Evolutionary conservation across 2,888 invertebrate species (phyloP), one percentile per base, ranked within the genome.

Genomic region (Tridacna gigas): DNA sequence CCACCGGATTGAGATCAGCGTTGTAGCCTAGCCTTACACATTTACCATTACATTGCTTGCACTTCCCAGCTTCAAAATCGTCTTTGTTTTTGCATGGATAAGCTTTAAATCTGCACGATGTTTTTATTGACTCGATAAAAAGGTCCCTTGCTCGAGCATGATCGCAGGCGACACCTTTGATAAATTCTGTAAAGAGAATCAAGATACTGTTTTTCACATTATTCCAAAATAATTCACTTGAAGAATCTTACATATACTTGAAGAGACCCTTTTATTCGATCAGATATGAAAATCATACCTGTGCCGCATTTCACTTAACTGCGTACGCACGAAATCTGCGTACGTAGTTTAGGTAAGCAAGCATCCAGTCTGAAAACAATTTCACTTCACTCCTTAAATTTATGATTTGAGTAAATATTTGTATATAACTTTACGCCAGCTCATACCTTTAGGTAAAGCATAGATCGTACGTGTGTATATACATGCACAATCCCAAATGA

Each of bases 41-140:
- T 12, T 74, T 82, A 0, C 75, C 74, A 13, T 79, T 81, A 75
- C 89, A 89, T 18, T 73, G 75, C 18, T 87, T 37, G 63, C 91
- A 91, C 15, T 78, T 80, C n/a, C 80, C 90, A 9, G 47, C 48
- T 25, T 89, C 83, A 9, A 81, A 74, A 13, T 61, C 79, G 20
- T 45, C 67, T 15, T 82, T 63, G 67, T 77, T 89, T 13, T 65
- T 25, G 67, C 91, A 91, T 7, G 88, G 87, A 69, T 83, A 86
- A 0, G 89, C 89, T 13, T 74, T 82, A 69, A 91, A 89, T 5
- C 79, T 79, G 71, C 91, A 91, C 0, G 61, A 25, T 7, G 82
- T 75, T 65, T 84, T 88, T 63, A 91, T 91, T 26, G 90, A 91
- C 75, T 91, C 91, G 2, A 75, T 88, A 74, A 90, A 91, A 20